These are phyloP conservation scores for Porites australiensis DNA, from an alignment of 64 coral and sea anemone genomes.

Conservation along the genomic window DNA sequence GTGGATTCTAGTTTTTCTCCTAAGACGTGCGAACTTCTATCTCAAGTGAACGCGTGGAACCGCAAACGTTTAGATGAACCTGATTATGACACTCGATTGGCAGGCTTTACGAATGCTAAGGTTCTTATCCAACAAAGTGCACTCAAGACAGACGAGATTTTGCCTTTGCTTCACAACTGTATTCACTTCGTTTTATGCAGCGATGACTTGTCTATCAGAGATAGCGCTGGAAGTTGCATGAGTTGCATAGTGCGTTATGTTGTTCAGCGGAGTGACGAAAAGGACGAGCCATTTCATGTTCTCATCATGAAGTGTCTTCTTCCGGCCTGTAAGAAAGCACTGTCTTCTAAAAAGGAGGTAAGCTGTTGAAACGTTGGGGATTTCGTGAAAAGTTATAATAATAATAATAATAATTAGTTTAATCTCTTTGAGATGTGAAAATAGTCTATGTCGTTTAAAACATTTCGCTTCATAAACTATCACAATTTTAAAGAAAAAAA, in stretches of 20 bases:
- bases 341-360: slow-evolving; percentile 92
- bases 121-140: slow-evolving; percentile 34
- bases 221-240: slow-evolving; percentile 76
- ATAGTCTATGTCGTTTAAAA: no score
- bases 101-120: slow-evolving; percentile 62
- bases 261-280: slow-evolving; percentile 46
- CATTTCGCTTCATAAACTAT: no score
- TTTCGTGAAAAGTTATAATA: no score
- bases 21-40: slow-evolving; percentile 43
- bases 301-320: slow-evolving; percentile 78
- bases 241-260: slow-evolving; percentile 69
- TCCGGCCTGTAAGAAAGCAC: slow-evolving; percentile 69
- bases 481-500: no score
- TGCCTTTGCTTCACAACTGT: slow-evolving; percentile 83
- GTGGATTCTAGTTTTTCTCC: slow-evolving; percentile 61
- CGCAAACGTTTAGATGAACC: slow-evolving; percentile 80
- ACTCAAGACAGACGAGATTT: slow-evolving; percentile 43
- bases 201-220: slow-evolving; percentile 85
- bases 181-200: slow-evolving; percentile 74
- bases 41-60: slow-evolving; percentile 79
- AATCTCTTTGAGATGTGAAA: no score
- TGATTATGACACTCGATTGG: slow-evolving; percentile 71
- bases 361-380: neutral
- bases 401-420: no score
- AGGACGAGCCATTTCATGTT: slow-evolving; percentile 68